These are phyloP conservation scores for Lasioglossum leucozonium DNA, from an alignment of 2,888 invertebrate species.

Conservation along the genomic window DNA sequence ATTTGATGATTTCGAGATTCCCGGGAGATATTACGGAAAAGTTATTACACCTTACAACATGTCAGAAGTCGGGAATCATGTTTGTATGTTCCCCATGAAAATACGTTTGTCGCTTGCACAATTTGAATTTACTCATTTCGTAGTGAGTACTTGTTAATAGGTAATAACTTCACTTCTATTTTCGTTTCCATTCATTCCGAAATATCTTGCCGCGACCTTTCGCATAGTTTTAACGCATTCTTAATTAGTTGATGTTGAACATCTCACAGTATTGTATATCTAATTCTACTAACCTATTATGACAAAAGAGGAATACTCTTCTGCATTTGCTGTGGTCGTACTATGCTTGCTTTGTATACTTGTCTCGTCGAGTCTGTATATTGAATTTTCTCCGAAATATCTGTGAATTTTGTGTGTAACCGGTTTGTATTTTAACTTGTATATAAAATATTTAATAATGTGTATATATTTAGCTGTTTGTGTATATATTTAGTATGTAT, in stretches of 20 bases:
- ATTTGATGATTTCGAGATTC: constrained; percentile 29
- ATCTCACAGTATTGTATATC: constrained; percentile 18
- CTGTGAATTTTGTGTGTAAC: background rate
- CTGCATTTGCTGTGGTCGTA: background rate
- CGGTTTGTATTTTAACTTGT: no score
- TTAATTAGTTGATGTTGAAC: constrained; percentile 25
- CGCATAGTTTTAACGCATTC: constrained; percentile 6
- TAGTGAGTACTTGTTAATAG: constrained; percentile 47
- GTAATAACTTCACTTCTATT: constrained; percentile 1
- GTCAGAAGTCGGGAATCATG: constrained; percentile 39
- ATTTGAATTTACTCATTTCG: constrained; percentile 42
- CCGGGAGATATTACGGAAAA: constrained; percentile 17
- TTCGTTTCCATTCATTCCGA: background rate
- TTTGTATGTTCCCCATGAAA: constrained; percentile 51
- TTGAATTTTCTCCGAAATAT: background rate
- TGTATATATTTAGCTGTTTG: background rate
- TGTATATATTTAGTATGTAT: background rate
- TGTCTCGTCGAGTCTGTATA: background rate
- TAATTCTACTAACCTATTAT: constrained; percentile 38
- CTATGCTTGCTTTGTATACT: background rate
- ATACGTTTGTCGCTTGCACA: constrained; percentile 41
- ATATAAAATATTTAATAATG: background rate
- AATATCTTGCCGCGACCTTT: background rate
- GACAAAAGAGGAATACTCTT: constrained; percentile 24
- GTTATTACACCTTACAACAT: constrained; percentile 33